Conservation (phyloP, 1,140 invertebrate genomes). For the Mamestra configurata region DNA sequence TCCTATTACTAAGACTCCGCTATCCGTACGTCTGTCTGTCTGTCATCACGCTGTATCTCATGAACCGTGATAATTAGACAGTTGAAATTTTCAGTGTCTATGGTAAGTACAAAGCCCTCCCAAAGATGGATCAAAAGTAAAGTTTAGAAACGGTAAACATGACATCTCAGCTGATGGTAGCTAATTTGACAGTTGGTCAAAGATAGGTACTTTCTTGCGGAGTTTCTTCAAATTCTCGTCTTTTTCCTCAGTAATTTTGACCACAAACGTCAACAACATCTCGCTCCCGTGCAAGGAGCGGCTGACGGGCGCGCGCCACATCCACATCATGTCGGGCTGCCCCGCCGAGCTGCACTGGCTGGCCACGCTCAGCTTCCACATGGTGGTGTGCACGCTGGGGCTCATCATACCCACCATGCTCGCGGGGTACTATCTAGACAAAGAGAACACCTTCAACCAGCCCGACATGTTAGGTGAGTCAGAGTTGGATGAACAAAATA, state of each 20-base stretch:
- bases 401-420: slow-evolving; percentile 59
- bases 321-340: slow-evolving; percentile 73
- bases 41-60: too few relatives aligned
- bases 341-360: slow-evolving; percentile 68
- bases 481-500: not conserved
- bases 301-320: slow-evolving; percentile 63
- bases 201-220: too few relatives aligned
- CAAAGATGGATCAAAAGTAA: too few relatives aligned
- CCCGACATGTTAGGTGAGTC: slow-evolving; percentile 64
- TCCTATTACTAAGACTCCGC: too few relatives aligned
- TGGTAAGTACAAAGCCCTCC: too few relatives aligned
- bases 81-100: too few relatives aligned
- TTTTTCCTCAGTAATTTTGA: slow-evolving; percentile 60
- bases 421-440: slow-evolving; percentile 55
- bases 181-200: too few relatives aligned
- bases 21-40: too few relatives aligned
- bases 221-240: not conserved
- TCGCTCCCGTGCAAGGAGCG: slow-evolving; percentile 69
- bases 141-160: too few relatives aligned
- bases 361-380: slow-evolving; percentile 62
- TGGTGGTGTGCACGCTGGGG: slow-evolving; percentile 39
- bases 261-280: slow-evolving; percentile 60
- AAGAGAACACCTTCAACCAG: slow-evolving; percentile 63
- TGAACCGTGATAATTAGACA: too few relatives aligned
- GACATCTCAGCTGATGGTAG: too few relatives aligned